Evolutionary conservation across 1,140 invertebrate species (phyloP).

Genomic region (Cotesia chilonis): DNA sequence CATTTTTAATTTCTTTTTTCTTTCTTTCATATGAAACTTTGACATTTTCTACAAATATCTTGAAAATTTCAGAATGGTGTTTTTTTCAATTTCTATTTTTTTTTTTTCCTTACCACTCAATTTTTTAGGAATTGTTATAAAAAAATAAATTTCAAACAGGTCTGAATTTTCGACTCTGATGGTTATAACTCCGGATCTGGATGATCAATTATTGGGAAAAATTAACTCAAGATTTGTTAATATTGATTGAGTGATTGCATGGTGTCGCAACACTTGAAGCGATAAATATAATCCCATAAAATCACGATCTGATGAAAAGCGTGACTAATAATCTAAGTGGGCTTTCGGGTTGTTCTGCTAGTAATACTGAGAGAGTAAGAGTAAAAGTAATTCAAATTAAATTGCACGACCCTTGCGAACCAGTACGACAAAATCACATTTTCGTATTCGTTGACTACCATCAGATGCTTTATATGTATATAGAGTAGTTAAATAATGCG

Average conservation of each 20-base stretch:
- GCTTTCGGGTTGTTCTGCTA: conserved; percentile 30
- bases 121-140: too few species aligned
- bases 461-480: conserved; percentile 24
- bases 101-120: too few species aligned
- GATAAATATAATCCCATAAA: conserved; percentile 59
- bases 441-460: conserved; percentile 35
- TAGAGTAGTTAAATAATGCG: conserved; percentile 2
- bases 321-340: conserved; percentile 61
- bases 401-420: conserved; percentile 42
- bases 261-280: conserved; percentile 28
- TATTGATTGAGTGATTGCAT: background rate
- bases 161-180: too few species aligned
- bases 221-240: background rate
- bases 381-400: conserved; percentile 44
- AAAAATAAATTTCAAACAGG: too few species aligned
- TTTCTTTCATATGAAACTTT: too few species aligned
- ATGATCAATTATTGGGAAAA: background rate
- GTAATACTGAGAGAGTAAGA: too few species aligned
- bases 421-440: conserved; percentile 47
- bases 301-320: conserved; percentile 58
- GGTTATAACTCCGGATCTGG: too few species aligned
- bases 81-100: too few species aligned
- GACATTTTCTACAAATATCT: too few species aligned
- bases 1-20: too few species aligned
- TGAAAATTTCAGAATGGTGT: too few species aligned